Base-by-base conservation (phyloP, 2,888 invertebrate genomes). In the Strigamia transsilvanica region DNA sequence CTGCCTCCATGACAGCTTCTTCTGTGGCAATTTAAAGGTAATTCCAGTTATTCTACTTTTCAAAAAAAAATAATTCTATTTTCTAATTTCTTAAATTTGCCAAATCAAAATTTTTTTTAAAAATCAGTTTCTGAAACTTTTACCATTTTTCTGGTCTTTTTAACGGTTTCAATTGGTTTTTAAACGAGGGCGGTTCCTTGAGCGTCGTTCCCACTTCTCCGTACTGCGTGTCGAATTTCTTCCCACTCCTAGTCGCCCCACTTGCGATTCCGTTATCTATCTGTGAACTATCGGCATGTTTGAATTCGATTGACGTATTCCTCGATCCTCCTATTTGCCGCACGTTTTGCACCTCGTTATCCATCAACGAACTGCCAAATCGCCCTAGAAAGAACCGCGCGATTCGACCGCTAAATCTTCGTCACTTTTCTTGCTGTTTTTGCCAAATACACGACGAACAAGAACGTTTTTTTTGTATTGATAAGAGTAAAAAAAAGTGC, bases 1-100 rank as follows among this genome's bases (percentile, higher is more conserved):
- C 81, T 23, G 66, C 73, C 27, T 81, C 81, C 81, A 81, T 81
- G 13, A 73, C 81, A 18, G 73, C 73, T 41, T 81, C 81, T 42
- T 81, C 81, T 81, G 81, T 15, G 27, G 3, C 2, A 27, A 27
- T 27, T 27, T 3, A 27, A 27, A 27, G 1, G 1, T n/a, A n/a
- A n/a, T n/a, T n/a, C n/a, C n/a, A n/a, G n/a, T n/a, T n/a, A n/a
- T n/a, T n/a, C n/a, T n/a, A n/a, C n/a, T n/a, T n/a, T n/a, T n/a
- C n/a, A n/a, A n/a, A n/a, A n/a, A n/a, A n/a, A n/a, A n/a, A n/a
- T n/a, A n/a, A n/a, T n/a, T n/a, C n/a, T n/a, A n/a, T n/a, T n/a
- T n/a, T n/a, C n/a, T n/a, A n/a, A n/a, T n/a, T n/a, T n/a, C n/a
- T n/a, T n/a, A n/a, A n/a, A n/a, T n/a, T n/a, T n/a, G n/a, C n/a